Evolutionary conservation across 1,140 invertebrate species (phyloP), one percentile per base, ranked within the genome.

Genomic region (Eumeta japonica): DNA sequence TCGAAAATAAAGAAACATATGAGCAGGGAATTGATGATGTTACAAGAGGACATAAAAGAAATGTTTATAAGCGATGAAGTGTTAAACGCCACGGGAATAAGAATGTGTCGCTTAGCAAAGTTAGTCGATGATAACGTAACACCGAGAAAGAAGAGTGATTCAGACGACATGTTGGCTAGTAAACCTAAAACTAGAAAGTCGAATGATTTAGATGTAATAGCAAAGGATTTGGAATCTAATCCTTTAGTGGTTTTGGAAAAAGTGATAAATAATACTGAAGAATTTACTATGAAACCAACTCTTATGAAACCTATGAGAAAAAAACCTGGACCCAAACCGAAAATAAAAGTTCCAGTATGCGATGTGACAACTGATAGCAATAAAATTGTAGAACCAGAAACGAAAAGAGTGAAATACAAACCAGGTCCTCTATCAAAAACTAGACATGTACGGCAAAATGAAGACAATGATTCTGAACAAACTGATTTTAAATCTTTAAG

Each of bases 41-140:
- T 86, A 5, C 83, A 85, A 28, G 80, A 83, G 42, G 83, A 86
- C 49, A 80, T 86, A 24, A 74, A 79, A 41, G 82, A 85, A 43
- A 84, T 84, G 79, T 85, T 84, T 49, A 81, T 84, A 27, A 75
- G 76, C 39, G 76, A 83, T 45, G 82, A 78, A 15, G 77, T 83
- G 35, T 44, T 67, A 18, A 76, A 71, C 19, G 54, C 73, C 11
- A 74, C 70, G 3, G 79, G 79, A 4, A 73, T 79, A 52, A 51
- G 78, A 51, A 79, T 79, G 76, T 81, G 79, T 53, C 68, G 70
- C 4, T 48, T 75, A 43, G 62, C 70, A 11, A 75, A 70, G 52
- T 35, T 68, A 24, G 56, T 59, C 4, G 55, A 64, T 41, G 59
- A 62, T 17, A 58, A 57, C 49, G 13, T n/a, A n/a, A n/a, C n/a